Evolutionary conservation across 1,140 invertebrate species (phyloP), one percentile per base, ranked within the genome.

Genomic region (Drosophila sturtevanti): DNA sequence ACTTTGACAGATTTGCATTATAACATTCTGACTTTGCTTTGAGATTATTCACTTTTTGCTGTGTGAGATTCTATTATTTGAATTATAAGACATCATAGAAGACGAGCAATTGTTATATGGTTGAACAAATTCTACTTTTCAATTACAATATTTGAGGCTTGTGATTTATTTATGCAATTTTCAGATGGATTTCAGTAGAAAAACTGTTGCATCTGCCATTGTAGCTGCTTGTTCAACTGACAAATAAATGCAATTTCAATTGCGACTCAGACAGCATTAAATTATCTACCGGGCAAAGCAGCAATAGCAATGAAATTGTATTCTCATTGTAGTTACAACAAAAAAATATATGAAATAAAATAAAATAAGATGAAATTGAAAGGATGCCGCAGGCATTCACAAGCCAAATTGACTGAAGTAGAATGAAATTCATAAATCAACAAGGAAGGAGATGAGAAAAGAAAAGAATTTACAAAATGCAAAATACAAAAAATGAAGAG

Each of bases 161-260:
- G 37, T 68, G 55, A 75, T 68, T 63, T 75, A 75, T 75, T 75
- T 68, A 75, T 74, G 56, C 38, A 61, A 68, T 74, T 68, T 73
- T 35, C 22, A 27, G 58, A 63, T 54, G 72, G 24, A 21, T 72
- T 60, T 27, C 37, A 35, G 12, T 14, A 44, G 31, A 24, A 52
- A 54, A 76, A 52, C 72, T 76, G 72, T 76, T 75, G 72, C 72
- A 60, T 72, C 34, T 22, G 11, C 22, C 61, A 67, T 68, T 75
- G 37, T 75, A 38, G 63, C 34, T 56, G 56, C 24, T 35, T 58
- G 22, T 52, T 75, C 72, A 75, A 68, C 72, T 76, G 72, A 59
- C 72, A 76, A 75, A 68, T 76, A 68, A 76, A 76, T 68, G 58
- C 64, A 76, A 76, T 76, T 75, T 75, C 34, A 75, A 48, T 48